Conservation (phyloP, 2,797 vertebrate genomes). For the Clarias platycephalus region DNA sequence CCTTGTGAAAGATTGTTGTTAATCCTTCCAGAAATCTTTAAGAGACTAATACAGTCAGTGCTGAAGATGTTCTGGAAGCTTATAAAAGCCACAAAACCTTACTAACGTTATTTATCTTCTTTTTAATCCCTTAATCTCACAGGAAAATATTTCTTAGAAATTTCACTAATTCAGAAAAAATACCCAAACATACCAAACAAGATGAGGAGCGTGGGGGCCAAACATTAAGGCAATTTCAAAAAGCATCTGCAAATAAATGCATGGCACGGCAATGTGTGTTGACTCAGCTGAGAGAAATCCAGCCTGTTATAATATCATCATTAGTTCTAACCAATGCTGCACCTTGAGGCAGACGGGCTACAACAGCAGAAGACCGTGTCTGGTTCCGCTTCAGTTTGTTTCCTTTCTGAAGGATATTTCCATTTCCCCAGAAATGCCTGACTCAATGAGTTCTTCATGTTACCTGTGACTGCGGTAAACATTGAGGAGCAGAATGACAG, state of each 20-base stretch:
- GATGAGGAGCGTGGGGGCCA: background rate
- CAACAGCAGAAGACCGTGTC: no score
- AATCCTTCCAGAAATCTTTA: background rate
- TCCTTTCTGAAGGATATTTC: no score
- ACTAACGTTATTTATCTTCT: background rate
- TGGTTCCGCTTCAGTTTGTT: background rate
- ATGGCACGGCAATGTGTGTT: background rate
- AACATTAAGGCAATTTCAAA: background rate
- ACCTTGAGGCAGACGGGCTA: no score
- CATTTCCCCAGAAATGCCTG: no score
- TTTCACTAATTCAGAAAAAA: background rate
- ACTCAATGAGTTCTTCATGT: constrained; percentile 29
- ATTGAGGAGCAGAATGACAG: constrained; percentile 83
- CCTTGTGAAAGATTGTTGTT: background rate
- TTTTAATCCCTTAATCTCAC: background rate
- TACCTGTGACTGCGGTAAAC: constrained; percentile 89
- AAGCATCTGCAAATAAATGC: constrained; percentile 1
- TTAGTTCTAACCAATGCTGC: background rate
- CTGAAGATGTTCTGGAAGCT: background rate
- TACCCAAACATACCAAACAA: background rate
- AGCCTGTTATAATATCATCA: background rate
- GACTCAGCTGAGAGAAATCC: background rate
- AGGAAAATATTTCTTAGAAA: background rate
- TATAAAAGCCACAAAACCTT: background rate
- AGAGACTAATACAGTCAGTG: background rate